A percentile compares a stretch with the other conserved stretches of the same genome.
Conservation (phyloP, 2,888 invertebrate species). For the Tolmerus cingulatus region DNA sequence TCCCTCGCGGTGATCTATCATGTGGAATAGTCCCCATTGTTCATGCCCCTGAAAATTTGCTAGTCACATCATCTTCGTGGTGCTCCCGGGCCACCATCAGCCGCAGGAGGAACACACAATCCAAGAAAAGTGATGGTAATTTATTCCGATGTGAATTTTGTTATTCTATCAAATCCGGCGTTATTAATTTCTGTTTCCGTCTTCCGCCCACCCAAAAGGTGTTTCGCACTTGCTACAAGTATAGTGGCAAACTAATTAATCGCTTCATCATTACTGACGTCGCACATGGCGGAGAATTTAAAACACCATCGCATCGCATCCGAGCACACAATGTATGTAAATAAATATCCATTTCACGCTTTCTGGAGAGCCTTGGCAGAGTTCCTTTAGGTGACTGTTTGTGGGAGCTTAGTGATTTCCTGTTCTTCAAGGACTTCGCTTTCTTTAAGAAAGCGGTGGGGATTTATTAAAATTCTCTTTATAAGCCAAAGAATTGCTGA, state of each 20-base stretch:
- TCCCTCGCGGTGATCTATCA: constrained; percentile 32
- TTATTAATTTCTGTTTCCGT: constrained; percentile 29
- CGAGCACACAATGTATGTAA: background rate
- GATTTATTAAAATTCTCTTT: background rate
- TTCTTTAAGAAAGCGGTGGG: background rate
- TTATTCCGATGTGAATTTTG: constrained; percentile 39
- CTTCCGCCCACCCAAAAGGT: background rate
- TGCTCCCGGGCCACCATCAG: background rate
- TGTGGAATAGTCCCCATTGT: constrained; percentile 37
- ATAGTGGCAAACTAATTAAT: constrained; percentile 10
- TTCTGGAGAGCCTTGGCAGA: background rate
- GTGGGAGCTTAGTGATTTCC: background rate
- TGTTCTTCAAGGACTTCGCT: background rate
- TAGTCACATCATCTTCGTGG: constrained; percentile 40
- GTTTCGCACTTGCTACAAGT: background rate
- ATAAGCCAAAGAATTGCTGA: background rate
- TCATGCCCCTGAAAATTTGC: constrained; percentile 40
- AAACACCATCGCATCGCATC: background rate
- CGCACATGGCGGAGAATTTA: background rate
- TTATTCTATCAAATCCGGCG: constrained; percentile 21
- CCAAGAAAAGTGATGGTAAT: constrained; percentile 28
- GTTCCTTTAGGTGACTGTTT: background rate
- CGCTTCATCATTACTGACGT: constrained; percentile 8
- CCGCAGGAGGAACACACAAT: background rate
- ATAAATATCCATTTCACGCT: background rate